A percentile compares a stretch with the other conserved stretches of the same genome.
Conservation (phyloP, 2,797 vertebrate species). For the Peromyscus melanophrys region DNA sequence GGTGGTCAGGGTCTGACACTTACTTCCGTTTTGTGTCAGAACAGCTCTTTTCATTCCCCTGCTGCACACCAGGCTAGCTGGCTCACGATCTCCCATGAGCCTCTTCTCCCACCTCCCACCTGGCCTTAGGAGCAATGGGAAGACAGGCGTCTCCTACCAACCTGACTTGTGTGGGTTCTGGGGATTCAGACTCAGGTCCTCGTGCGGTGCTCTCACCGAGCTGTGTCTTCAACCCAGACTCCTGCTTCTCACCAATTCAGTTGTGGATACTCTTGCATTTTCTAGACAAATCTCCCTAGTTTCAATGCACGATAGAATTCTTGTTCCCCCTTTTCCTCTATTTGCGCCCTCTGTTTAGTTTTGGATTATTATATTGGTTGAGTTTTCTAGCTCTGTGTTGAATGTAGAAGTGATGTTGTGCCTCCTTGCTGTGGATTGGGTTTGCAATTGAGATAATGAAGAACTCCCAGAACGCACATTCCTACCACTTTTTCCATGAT, state of each 20-base stretch:
- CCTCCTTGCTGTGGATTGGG: neutral
- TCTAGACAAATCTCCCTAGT: neutral
- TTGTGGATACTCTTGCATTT: constrained; percentile 35
- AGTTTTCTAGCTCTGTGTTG: neutral
- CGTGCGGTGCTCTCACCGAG: too few relatives aligned
- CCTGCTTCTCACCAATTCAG: neutral
- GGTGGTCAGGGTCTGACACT: neutral
- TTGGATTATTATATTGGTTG: neutral
- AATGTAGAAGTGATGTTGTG: neutral
- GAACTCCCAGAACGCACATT: neutral
- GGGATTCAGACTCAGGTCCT: neutral
- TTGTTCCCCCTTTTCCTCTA: neutral
- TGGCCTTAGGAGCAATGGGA: neutral
- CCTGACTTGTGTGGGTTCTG: neutral
- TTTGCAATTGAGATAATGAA: neutral
- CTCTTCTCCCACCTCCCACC: neutral
- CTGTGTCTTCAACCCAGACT: neutral
- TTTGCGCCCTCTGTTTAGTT: neutral
- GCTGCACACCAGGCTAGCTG: neutral
- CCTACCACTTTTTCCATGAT: neutral
- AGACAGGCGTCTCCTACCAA: neutral
- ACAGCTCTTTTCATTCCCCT: neutral
- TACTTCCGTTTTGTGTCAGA: neutral
- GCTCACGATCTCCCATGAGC: too few relatives aligned
- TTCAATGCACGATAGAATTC: neutral